These are phyloP conservation scores for Tapirus indicus DNA, from an alignment of 2,797 vertebrate species.

Conservation along the genomic window DNA sequence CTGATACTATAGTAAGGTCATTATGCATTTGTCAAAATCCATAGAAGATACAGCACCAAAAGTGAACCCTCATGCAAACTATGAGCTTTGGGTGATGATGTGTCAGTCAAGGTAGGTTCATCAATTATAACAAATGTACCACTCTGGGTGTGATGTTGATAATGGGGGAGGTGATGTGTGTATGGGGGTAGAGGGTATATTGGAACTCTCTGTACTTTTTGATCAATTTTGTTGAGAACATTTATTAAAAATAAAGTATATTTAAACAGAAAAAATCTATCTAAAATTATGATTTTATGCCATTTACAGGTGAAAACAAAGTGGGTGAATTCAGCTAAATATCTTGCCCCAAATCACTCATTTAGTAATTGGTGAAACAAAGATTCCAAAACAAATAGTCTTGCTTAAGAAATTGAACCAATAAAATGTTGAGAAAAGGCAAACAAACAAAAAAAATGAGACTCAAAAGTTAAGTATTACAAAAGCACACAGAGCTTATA, in stretches of 20 bases:
- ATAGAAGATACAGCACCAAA: background rate
- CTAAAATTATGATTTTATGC: background rate
- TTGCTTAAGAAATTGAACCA: background rate
- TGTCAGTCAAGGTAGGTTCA: background rate
- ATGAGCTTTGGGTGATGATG: background rate
- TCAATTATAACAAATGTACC: background rate
- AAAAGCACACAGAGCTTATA: background rate
- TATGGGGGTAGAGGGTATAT: no score
- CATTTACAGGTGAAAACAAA: background rate
- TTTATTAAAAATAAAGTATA: background rate
- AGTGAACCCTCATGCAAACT: background rate
- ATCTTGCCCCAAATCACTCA: background rate
- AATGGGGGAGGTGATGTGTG: accelerated
- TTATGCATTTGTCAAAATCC: background rate
- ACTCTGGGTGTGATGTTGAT: background rate
- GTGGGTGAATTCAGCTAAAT: background rate
- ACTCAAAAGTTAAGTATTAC: background rate
- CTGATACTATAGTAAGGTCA: background rate
- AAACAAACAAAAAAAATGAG: background rate
- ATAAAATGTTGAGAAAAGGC: slow-evolving; percentile 9
- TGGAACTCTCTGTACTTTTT: background rate
- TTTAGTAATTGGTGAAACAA: background rate
- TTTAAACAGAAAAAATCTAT: background rate
- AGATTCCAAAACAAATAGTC: background rate
- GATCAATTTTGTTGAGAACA: background rate